A percentile compares a stretch with the other conserved stretches of the same genome.
Conservation (phyloP, 2,113 vertebrate species). For the Alethe castanea region DNA sequence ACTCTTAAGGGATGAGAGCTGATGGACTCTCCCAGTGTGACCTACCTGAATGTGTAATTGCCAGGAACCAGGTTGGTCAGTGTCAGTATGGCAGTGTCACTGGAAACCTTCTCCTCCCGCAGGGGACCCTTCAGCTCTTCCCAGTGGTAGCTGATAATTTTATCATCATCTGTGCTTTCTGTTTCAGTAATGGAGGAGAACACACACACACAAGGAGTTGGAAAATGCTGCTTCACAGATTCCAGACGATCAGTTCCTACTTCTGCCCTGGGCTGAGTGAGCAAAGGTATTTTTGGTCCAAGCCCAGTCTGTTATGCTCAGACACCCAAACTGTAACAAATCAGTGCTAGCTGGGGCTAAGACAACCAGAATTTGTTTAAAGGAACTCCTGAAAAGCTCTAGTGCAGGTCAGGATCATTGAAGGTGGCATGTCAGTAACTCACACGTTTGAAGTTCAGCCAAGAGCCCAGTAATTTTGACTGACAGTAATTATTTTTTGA, state of each 20-base stretch:
- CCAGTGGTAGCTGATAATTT: slow-evolving; percentile 91
- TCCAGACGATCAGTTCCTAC: background rate
- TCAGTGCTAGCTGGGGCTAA: background rate
- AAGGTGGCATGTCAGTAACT: background rate
- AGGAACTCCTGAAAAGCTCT: background rate
- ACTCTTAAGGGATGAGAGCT: background rate
- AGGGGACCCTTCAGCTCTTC: slow-evolving; percentile 95
- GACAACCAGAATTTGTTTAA: background rate
- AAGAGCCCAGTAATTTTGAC: background rate
- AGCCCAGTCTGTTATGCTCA: background rate
- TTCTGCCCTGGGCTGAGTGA: background rate
- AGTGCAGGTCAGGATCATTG: background rate
- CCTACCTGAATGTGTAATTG: slow-evolving; percentile 95
- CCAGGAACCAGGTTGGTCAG: slow-evolving; percentile 91
- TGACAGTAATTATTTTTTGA: background rate
- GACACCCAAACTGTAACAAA: background rate
- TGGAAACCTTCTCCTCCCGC: slow-evolving; percentile 91
- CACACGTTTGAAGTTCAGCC: rapidly evolving
- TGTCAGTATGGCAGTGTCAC: slow-evolving; percentile 83
- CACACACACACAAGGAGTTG: background rate
- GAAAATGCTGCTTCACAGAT: background rate
- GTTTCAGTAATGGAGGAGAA: background rate
- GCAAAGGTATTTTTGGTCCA: background rate
- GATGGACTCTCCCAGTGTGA: background rate
- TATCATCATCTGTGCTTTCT: slow-evolving; percentile 97